phyloP scores from a whole-genome alignment of 2,113 vertebrate species.

The Chamaetylas fuelleborni region DNA sequence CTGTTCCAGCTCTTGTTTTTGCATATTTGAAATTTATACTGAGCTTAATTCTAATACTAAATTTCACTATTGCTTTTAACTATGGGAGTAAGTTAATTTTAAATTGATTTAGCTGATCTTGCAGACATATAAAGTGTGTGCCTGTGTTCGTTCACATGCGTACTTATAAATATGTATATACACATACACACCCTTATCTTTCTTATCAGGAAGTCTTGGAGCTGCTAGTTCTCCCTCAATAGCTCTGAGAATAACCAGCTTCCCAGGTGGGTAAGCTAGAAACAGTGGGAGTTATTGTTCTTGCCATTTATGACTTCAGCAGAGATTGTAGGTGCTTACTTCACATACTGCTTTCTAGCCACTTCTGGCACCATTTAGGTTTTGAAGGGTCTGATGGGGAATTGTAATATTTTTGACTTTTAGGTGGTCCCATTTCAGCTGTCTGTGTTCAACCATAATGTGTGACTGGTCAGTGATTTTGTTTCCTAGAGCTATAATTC shows the following conservation, averaged over 20 bases:
- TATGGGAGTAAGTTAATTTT: not conserved
- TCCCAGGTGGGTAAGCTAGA: not conserved
- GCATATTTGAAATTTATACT: not conserved
- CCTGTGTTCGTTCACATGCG: not conserved
- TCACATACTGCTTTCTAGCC: not conserved
- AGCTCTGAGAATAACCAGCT: not conserved
- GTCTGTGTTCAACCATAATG: not conserved
- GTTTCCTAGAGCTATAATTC: not conserved
- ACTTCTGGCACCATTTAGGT: not conserved
- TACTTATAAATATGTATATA: rapidly evolving
- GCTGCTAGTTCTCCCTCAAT: not conserved
- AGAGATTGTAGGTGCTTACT: not conserved
- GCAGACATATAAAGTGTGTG: not conserved
- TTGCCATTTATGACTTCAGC: not conserved
- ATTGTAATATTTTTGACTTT: not conserved
- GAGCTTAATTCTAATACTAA: not conserved
- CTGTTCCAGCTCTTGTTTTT: not conserved
- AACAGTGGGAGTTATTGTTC: not conserved
- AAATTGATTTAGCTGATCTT: not conserved
- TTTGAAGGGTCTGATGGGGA: not conserved
- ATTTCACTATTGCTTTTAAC: not conserved
- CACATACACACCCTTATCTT: not conserved
- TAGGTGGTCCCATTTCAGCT: not conserved
- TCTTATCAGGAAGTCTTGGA: not conserved
- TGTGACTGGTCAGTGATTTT: not conserved